Percentiles rank a stretch among this genome's conserved stretches.
phyloP scores from a whole-genome alignment of 1,140 invertebrate species.

The Drosophila mojavensis region DNA sequence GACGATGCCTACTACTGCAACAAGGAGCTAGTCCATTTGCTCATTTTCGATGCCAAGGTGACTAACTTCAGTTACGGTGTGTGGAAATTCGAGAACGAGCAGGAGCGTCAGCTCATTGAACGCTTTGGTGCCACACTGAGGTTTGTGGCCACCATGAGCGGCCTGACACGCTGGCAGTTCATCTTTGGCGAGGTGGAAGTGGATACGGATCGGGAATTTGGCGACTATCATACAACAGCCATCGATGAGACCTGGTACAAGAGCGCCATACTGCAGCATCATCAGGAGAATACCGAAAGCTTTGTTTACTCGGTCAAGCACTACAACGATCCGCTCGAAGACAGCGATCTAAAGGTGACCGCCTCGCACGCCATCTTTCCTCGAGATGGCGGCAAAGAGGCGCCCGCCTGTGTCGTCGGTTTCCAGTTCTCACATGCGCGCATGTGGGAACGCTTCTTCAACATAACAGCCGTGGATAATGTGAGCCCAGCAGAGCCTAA shows the following conservation, averaged over 20 bases:
- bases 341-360: conserved; percentile 88
- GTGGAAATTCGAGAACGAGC: conserved; percentile 86
- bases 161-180: conserved; percentile 93
- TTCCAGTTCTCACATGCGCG: conserved; percentile 90
- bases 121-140: conserved; percentile 89
- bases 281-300: conserved; percentile 88
- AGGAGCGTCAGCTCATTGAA: conserved; percentile 85
- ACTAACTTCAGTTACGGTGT: conserved; percentile 89
- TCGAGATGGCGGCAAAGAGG: conserved; percentile 89
- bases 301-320: conserved; percentile 92
- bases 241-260: conserved; percentile 97
- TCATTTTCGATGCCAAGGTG: conserved; percentile 94
- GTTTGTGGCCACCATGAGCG: conserved; percentile 95
- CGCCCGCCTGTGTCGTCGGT: conserved; percentile 94
- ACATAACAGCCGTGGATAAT: conserved; percentile 87
- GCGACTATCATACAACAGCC: conserved; percentile 90
- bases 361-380: conserved; percentile 94
- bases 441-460: conserved; percentile 88
- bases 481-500: conserved; percentile 43
- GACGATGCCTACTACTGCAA: conserved; percentile 93
- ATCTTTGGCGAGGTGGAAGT: conserved; percentile 86
- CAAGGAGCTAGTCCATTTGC: conserved; percentile 91
- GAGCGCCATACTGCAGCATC: conserved; percentile 93
- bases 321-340: conserved; percentile 85
- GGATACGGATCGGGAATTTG: conserved; percentile 88